Percentiles rank a stretch among this genome's conserved stretches.
Evolutionary conservation across 2,113 vertebrate species (phyloP).

Genomic region (Myotis davidii): DNA sequence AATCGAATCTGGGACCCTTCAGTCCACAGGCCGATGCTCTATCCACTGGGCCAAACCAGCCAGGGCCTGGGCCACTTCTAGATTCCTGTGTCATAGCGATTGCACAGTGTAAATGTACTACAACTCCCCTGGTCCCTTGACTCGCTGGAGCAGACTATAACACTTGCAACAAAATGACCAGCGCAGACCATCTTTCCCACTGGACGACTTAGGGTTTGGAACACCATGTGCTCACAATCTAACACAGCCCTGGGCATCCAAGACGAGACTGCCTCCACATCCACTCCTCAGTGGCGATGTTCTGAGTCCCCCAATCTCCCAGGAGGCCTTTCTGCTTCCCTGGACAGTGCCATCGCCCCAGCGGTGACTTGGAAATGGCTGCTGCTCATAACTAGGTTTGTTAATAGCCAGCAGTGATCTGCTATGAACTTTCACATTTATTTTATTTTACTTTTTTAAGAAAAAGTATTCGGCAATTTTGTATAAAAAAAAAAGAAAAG

Average conservation of each 20-base stretch:
- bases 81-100: not conserved
- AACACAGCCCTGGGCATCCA: not conserved
- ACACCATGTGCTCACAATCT: not conserved
- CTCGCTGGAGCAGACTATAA: not conserved
- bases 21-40: no score
- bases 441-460: not conserved
- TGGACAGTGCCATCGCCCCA: conserved; percentile 9
- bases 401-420: conserved; percentile 56
- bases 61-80: not conserved
- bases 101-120: not conserved
- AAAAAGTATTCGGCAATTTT: conserved; percentile 47
- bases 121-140: not conserved
- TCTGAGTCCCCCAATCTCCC: conserved; percentile 16
- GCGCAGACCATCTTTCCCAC: not conserved
- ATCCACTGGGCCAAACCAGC: no score
- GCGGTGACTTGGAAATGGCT: conserved; percentile 52
- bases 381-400: conserved; percentile 38
- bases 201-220: not conserved
- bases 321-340: conserved; percentile 55
- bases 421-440: not conserved
- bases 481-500: conserved; percentile 11
- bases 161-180: not conserved
- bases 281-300: not conserved
- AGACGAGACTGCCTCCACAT: not conserved
- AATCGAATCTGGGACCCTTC: no score